Percentiles rank a stretch among this genome's conserved stretches.
Conservation (phyloP, 2,888 invertebrate species). For the Electrophaes corylata region DNA sequence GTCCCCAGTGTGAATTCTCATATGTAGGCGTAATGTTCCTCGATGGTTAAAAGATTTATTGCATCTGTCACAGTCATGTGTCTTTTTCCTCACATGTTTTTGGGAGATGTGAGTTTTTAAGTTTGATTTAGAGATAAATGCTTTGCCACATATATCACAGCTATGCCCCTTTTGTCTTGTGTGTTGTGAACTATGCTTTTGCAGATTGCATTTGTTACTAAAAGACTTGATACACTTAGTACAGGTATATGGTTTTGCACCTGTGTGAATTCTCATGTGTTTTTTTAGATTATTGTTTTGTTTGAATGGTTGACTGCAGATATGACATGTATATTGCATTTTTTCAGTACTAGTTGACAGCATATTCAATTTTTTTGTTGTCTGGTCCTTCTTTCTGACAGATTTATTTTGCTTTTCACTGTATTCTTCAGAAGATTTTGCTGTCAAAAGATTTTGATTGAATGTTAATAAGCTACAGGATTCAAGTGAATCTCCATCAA, state of each 20-base stretch:
- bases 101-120: conserved; percentile 24
- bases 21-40: conserved; percentile 28
- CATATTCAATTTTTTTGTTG: neutral
- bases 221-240: conserved; percentile 10
- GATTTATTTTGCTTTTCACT: conserved; percentile 1
- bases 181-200: conserved; percentile 8
- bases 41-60: conserved; percentile 28
- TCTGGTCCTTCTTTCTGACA: neutral
- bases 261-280: conserved; percentile 1
- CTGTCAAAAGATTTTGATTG: neutral
- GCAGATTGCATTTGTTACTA: conserved; percentile 8
- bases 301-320: conserved; percentile 15
- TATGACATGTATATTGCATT: conserved; percentile 9
- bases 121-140: conserved; percentile 27
- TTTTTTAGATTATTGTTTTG: conserved; percentile 7
- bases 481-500: neutral
- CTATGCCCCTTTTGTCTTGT: neutral
- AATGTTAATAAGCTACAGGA: neutral
- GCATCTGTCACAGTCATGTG: conserved; percentile 25
- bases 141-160: conserved; percentile 23
- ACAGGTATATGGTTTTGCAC: conserved; percentile 6
- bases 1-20: conserved; percentile 30
- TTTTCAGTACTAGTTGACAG: neutral
- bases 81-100: conserved; percentile 22
- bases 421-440: neutral